phyloP scores from a whole-genome alignment of 2,888 invertebrate genomes.

The Operophtera brumata region DNA sequence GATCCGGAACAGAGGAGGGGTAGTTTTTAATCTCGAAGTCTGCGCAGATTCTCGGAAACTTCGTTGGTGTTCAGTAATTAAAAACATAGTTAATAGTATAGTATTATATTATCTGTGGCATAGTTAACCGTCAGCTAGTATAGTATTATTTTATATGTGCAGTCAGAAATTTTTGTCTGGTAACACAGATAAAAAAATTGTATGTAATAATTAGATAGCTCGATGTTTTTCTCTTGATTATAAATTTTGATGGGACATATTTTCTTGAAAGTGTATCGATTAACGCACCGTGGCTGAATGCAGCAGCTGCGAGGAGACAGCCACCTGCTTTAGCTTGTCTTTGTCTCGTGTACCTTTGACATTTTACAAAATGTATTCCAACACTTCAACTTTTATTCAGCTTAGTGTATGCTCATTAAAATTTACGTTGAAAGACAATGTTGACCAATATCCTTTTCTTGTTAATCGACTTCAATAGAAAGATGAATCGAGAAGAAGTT shows the following conservation, averaged over 20 bases:
- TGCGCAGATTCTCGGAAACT: slow-evolving; percentile 35
- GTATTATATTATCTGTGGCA: no score
- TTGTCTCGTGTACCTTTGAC: slow-evolving; percentile 64
- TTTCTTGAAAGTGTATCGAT: slow-evolving; percentile 41
- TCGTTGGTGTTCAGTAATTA: slow-evolving; percentile 26
- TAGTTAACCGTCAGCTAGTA: no score
- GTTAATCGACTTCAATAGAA: no score
- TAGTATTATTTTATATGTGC: no score
- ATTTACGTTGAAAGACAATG: neutral
- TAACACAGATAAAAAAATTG: no score
- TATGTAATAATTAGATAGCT: slow-evolving; percentile 17
- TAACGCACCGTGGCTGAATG: slow-evolving; percentile 40
- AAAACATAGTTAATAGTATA: slow-evolving; percentile 30
- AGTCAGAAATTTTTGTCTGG: no score
- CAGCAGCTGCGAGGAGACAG: slow-evolving; percentile 27
- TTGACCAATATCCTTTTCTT: neutral
- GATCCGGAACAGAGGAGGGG: slow-evolving; percentile 23
- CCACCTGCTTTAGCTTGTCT: slow-evolving; percentile 57
- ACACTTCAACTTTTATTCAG: slow-evolving; percentile 31
- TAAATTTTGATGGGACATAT: slow-evolving; percentile 40
- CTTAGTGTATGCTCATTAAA: neutral
- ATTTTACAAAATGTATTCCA: slow-evolving; percentile 50
- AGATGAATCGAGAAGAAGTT: no score
- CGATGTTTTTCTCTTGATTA: slow-evolving; percentile 40
- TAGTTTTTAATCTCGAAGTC: slow-evolving; percentile 29